Evolutionary conservation across 2,888 invertebrate genomes (phyloP).

Genomic region (Trisateles emortualis): DNA sequence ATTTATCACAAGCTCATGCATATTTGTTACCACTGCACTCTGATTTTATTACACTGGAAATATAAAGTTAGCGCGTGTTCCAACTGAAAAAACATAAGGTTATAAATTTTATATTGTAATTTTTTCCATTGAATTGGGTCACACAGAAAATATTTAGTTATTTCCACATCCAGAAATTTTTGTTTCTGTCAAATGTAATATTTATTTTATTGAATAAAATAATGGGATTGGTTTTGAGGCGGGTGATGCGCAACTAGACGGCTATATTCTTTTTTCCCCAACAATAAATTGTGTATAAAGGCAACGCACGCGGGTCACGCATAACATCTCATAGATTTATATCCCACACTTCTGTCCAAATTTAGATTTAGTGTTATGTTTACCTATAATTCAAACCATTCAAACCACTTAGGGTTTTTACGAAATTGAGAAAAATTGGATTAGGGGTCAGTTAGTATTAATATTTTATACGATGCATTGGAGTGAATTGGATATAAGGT

Average conservation of each 20-base stretch:
- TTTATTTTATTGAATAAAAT: slow-evolving; percentile 54
- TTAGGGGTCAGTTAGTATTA: slow-evolving; percentile 41
- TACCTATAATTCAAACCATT: slow-evolving; percentile 71
- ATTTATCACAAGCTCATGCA: not conserved
- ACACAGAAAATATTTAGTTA: slow-evolving; percentile 31
- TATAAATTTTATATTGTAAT: slow-evolving; percentile 9
- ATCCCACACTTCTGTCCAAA: slow-evolving; percentile 83
- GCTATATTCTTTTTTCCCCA: slow-evolving; percentile 66
- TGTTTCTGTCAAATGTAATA: slow-evolving; percentile 46
- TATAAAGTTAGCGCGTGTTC: slow-evolving; percentile 8
- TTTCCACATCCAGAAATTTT: slow-evolving; percentile 39
- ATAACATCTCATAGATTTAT: slow-evolving; percentile 85
- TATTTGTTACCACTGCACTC: slow-evolving; percentile 2
- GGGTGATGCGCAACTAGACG: slow-evolving; percentile 62
- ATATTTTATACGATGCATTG: slow-evolving; percentile 35
- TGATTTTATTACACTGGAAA: slow-evolving; percentile 3
- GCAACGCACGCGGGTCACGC: slow-evolving; percentile 80
- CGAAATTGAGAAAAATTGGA: slow-evolving; percentile 57
- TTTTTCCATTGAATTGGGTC: slow-evolving; percentile 36
- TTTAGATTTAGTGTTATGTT: slow-evolving; percentile 85
- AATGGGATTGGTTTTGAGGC: slow-evolving; percentile 57
- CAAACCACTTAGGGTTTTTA: slow-evolving; percentile 51
- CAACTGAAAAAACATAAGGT: slow-evolving; percentile 13
- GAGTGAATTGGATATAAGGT: slow-evolving; percentile 25
- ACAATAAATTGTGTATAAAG: slow-evolving; percentile 82